Conservation (phyloP, 2,113 vertebrate genomes). For the Proteles cristata region DNA sequence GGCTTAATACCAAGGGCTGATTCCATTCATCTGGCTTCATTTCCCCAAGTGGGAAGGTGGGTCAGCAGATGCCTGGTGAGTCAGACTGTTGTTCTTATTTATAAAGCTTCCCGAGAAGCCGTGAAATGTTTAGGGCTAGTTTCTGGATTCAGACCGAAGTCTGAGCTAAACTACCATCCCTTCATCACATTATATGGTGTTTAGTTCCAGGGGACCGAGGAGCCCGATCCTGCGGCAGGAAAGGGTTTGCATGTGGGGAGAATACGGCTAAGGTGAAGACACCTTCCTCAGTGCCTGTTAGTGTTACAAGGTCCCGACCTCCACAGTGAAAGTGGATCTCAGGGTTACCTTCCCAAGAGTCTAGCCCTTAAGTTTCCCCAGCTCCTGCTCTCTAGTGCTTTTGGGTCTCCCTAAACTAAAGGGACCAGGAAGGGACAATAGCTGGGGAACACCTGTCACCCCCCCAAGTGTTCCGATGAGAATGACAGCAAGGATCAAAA, state of each 20-base stretch:
- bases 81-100: background rate
- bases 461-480: background rate
- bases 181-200: background rate
- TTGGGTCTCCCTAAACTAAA: background rate
- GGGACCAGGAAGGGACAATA: background rate
- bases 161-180: background rate
- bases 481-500: background rate
- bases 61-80: background rate
- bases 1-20: background rate
- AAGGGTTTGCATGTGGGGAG: background rate
- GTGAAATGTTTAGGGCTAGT: background rate
- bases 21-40: background rate
- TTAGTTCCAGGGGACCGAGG: background rate
- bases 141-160: slow-evolving; percentile 11
- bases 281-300: background rate
- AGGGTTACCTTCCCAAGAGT: background rate
- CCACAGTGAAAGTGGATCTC: background rate
- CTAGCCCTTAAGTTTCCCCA: background rate
- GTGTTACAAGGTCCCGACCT: background rate
- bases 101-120: slow-evolving; percentile 1
- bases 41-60: background rate
- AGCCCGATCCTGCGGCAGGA: background rate
- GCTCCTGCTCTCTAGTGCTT: background rate
- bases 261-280: background rate
- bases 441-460: background rate